phyloP scores from a whole-genome alignment of 2,797 vertebrate species.

The Psittacula derbiana region DNA sequence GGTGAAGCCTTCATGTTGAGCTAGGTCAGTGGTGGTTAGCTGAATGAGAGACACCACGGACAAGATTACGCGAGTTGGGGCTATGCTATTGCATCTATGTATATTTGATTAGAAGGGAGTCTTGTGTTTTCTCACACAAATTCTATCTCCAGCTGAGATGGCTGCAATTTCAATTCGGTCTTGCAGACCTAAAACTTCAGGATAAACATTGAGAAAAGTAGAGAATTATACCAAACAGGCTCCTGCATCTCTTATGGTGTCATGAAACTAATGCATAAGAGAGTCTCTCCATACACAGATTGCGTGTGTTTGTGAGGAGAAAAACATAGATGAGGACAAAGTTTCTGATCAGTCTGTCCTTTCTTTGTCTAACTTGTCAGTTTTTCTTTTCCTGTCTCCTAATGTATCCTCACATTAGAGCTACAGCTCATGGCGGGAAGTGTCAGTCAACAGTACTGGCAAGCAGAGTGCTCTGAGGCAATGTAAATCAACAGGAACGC shows the following conservation, averaged over 20 bases:
- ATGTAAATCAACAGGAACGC: background rate
- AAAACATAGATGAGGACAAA: background rate
- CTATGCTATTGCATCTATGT: background rate
- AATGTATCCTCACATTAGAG: background rate
- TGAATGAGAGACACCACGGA: background rate
- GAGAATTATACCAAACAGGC: background rate
- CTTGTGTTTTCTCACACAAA: background rate
- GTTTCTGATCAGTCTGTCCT: background rate
- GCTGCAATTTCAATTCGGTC: background rate
- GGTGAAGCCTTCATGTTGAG: background rate
- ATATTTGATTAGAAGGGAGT: background rate
- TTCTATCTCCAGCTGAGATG: background rate
- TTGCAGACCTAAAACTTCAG: background rate
- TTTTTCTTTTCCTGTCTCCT: background rate
- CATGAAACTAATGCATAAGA: background rate
- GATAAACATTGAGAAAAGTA: background rate
- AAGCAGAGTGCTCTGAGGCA: background rate
- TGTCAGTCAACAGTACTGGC: background rate
- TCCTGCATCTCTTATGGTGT: background rate
- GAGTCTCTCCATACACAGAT: background rate
- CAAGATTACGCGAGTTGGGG: background rate
- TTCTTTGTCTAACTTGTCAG: background rate
- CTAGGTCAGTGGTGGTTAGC: background rate
- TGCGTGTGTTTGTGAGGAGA: fast-evolving
- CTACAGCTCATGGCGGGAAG: background rate